phyloP scores from a whole-genome alignment of 1,140 invertebrate genomes.

The Drosophila equinoxialis region DNA sequence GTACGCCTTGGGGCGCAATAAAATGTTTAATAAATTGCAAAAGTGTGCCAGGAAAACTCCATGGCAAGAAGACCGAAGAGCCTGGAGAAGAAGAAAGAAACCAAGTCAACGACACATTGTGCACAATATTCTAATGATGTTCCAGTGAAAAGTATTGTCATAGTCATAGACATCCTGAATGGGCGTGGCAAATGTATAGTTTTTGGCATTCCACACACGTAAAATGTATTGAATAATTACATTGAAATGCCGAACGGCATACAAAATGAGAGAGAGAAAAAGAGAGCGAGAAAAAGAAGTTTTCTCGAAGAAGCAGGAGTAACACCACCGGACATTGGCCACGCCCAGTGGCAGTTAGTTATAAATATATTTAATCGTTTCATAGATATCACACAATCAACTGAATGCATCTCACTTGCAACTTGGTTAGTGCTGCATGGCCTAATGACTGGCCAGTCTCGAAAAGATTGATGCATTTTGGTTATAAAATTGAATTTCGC shows the following conservation, averaged over 20 bases:
- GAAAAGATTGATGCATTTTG: constrained; percentile 69
- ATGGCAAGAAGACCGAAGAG: not conserved
- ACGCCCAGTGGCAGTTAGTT: constrained; percentile 1
- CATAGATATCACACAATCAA: constrained; percentile 1
- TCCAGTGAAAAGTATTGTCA: constrained; percentile 43
- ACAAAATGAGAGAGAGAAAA: constrained; percentile 60
- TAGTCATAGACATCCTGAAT: constrained; percentile 11
- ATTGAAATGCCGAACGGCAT: constrained; percentile 73
- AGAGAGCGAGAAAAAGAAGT: constrained; percentile 27
- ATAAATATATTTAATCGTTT: not conserved
- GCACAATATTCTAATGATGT: constrained; percentile 70
- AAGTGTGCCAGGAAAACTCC: constrained; percentile 46
- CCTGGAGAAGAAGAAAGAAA: not conserved
- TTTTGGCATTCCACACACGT: constrained; percentile 67
- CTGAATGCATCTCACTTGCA: not conserved
- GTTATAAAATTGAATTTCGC: constrained; percentile 65
- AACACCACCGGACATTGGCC: constrained; percentile 12
- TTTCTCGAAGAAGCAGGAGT: constrained; percentile 8
- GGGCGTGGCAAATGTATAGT: constrained; percentile 48
- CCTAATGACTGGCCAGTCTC: constrained; percentile 9
- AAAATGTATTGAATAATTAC: constrained; percentile 82
- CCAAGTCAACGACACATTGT: constrained; percentile 48
- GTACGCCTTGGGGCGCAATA: constrained; percentile 76
- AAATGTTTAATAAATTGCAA: constrained; percentile 81
- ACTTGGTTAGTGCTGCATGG: not conserved